Base-by-base conservation (phyloP, 2,888 invertebrate species). In the Polyommatus iphigenia region DNA sequence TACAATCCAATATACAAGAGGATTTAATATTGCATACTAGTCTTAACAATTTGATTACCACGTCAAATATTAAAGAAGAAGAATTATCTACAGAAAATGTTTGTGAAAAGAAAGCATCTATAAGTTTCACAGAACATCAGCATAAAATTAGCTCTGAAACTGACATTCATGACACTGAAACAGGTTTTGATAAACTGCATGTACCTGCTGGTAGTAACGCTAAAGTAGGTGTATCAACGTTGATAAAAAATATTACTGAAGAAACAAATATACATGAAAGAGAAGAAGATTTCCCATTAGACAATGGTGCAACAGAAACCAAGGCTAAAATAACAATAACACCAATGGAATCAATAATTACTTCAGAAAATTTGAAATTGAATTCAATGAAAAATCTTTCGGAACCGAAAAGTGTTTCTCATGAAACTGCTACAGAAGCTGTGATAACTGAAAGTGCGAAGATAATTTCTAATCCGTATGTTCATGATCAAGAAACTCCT, bases 401-500 rank as follows among this genome's bases (percentile, higher is more conserved):
- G 80, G 85, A 91, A 79, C 90, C 92, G 4, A 95, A 96, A 83
- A 94, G 94, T 79, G 93, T 95, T 50, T 77, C 77, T 3, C 84
- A 86, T 77, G 91, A 90, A 81, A 84, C 83, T 46, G 93, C 93
- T 71, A 88, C 84, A 8, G 85, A 95, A 79, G 89, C 91, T 46
- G 83, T 96, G 32, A 93, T 96, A 84, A 95, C 96, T 7, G 91
- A 95, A 32, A 95, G 95, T 86, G 96, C 96, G 1, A 96, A 95
- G 85, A 94, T 96, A 83, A 87, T 97, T 54, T 94, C 95, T 13
- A 92, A 95, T 82, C 95, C 95, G 3, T 83, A 95, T 29, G 85
- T 95, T 20, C 96, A 96, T 80, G 97, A 98, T 83, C 95, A 95
- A 82, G 97, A 97, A 90, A 88, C 80, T n/a, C 77, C 80, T 3